Evolutionary conservation across 2,113 vertebrate species (phyloP), one percentile per base, ranked within the genome.

Genomic region (Mugil cephalus): DNA sequence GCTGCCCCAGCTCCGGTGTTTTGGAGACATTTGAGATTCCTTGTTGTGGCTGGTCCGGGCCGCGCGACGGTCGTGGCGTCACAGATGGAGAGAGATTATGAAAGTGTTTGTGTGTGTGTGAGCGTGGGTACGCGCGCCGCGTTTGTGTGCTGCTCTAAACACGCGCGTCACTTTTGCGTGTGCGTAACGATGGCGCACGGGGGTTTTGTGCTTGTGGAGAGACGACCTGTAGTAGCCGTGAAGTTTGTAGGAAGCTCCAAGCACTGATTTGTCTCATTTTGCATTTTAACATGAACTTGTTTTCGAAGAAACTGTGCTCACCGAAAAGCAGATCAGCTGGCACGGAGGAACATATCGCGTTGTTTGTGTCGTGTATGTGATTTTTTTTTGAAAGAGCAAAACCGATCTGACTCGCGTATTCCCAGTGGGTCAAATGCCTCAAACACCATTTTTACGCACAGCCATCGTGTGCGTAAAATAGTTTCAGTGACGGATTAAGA

Each of bases 371-470:
- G 24, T 30, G 24, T 18, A 24, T 19, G 13, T 59, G 53, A 11
- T 46, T 46, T 64, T 42, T 46, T 46, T 64, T 42, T 38, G 12
- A 72, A 64, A 4, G 19, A 13, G 21, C 47, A 36, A 17, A 72
- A 59, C 40, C 34, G 45, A 69, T 70, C 13, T 48, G 39, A 34
- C 17, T 78, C 19, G 30, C 47, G 1, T 61, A 21, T 60, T 46
- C 11, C n/a, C 24, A 10, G 14, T 63, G 40, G 56, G 67, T 61
- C 24, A 42, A 17, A 56, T 7, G 12, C 18, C 21, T 40, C 62
- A 30, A 52, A 52, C 19, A 42, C 42, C 58, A 48, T 43, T 80
- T 73, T 84, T 79, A 88, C 78, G 56, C 65, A 74, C 53, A 15
- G 47, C 51, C 34, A 18, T 34, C 7, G 4, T 15, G 66, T 72